phyloP scores from a whole-genome alignment of 2,113 vertebrate genomes.

The Aegithalos caudatus region DNA sequence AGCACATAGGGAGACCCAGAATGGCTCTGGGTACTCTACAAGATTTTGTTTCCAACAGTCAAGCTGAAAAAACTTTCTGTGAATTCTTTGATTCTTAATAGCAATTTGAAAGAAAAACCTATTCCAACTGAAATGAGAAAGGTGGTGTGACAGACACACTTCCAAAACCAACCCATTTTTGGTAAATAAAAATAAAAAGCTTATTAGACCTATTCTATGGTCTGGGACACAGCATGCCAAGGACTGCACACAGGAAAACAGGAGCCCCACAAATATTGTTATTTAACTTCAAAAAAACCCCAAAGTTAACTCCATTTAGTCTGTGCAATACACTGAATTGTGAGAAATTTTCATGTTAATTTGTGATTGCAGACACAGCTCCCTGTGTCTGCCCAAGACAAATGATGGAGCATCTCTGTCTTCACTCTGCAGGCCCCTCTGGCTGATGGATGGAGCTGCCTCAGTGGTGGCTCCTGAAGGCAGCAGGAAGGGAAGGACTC shows the following conservation, averaged over 20 bases:
- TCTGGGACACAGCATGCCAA: neutral
- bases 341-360: neutral
- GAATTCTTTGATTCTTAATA: neutral
- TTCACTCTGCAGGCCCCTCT: neutral
- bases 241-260: neutral
- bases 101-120: neutral
- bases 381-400: neutral
- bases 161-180: neutral
- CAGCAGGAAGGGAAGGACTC: neutral
- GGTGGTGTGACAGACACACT: neutral
- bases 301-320: neutral
- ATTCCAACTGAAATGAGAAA: neutral
- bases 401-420: rapidly evolving
- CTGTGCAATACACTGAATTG: neutral
- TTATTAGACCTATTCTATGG: neutral
- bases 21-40: rapidly evolving
- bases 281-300: rapidly evolving
- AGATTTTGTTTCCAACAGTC: neutral
- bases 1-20: neutral
- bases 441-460: neutral
- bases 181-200: neutral
- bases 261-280: neutral
- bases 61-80: neutral
- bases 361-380: neutral
- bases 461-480: neutral